These are phyloP conservation scores for Pica pica DNA, from an alignment of 2,113 vertebrate genomes.

Conservation along the genomic window DNA sequence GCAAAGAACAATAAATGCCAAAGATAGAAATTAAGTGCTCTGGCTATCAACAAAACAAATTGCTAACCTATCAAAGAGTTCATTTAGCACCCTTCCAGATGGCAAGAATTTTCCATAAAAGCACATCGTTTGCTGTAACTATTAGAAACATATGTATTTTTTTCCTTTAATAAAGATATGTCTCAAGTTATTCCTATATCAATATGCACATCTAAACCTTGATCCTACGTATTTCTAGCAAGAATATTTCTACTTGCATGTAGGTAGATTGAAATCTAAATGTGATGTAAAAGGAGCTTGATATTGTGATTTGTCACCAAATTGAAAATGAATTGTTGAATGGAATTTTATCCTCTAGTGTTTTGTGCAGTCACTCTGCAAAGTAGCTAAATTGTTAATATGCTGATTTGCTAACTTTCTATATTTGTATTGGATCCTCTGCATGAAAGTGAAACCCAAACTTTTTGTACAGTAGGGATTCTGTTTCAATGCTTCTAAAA, in stretches of 20 bases:
- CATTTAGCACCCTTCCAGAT: slow-evolving; percentile 22
- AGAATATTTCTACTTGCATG: background rate
- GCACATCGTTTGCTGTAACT: background rate
- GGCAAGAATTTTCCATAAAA: background rate
- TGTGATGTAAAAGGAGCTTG: background rate
- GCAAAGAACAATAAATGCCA: slow-evolving; percentile 23
- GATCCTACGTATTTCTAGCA: background rate
- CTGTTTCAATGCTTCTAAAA: background rate
- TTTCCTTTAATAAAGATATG: background rate
- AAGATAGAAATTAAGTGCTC: background rate
- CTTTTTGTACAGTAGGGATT: background rate
- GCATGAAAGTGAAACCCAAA: background rate
- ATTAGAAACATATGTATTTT: background rate
- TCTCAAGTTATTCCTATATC: background rate
- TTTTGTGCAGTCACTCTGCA: background rate
- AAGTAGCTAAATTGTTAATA: background rate
- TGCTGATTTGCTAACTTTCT: background rate
- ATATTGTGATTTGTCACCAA: background rate
- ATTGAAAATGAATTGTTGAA: background rate
- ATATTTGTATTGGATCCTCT: rapidly evolving
- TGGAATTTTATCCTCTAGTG: background rate
- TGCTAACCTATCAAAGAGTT: background rate
- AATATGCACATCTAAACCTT: background rate
- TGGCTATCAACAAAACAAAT: slow-evolving; percentile 11
- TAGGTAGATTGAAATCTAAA: background rate